These are phyloP conservation scores for Myiotriccus ornatus DNA, from an alignment of 2,797 vertebrate species.

Conservation along the genomic window DNA sequence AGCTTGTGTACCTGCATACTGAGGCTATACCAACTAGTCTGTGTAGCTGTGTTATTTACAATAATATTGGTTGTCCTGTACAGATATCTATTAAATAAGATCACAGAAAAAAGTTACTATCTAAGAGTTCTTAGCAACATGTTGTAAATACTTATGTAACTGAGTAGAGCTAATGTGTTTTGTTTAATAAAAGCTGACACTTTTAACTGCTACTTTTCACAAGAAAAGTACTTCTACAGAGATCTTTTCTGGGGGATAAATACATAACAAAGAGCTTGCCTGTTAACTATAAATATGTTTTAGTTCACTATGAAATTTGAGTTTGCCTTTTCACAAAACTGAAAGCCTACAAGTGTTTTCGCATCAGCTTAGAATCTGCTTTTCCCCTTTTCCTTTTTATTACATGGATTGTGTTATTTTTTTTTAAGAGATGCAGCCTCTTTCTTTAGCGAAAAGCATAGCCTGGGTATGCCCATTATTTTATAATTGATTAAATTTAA, in stretches of 20 bases:
- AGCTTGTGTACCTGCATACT: neutral
- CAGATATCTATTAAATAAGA: neutral
- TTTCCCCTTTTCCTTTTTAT: neutral
- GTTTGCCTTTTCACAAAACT: neutral
- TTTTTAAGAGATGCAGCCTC: neutral
- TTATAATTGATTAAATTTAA: neutral
- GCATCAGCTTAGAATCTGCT: neutral
- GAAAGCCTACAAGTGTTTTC: neutral
- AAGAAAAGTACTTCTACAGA: neutral
- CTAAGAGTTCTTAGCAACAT: neutral
- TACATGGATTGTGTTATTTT: neutral
- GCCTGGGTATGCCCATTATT: neutral
- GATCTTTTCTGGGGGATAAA: neutral
- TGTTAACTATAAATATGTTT: neutral
- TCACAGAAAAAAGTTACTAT: neutral
- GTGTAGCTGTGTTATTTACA: neutral
- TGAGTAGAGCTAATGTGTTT: neutral
- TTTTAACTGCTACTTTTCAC: neutral
- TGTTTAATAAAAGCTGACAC: neutral
- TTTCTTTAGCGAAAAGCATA: neutral
- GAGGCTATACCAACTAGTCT: neutral
- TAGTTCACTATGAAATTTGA: neutral
- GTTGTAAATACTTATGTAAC: neutral
- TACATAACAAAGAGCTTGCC: neutral
- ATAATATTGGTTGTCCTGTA: neutral